phyloP scores from a whole-genome alignment of 2,888 invertebrate genomes.

The Acleris sparsana region DNA sequence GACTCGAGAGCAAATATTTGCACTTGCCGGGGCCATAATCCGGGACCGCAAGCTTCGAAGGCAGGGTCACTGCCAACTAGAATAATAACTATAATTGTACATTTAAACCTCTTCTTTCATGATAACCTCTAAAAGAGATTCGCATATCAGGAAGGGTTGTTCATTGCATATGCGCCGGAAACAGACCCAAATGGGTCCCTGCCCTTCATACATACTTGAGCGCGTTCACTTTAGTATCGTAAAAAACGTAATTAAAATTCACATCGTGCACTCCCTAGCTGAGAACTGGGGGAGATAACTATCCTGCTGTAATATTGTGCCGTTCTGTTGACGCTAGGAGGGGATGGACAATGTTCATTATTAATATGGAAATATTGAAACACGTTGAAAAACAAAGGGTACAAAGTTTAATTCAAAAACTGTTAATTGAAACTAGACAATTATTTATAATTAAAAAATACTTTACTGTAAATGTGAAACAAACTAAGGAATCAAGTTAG shows the following conservation, averaged over 20 bases:
- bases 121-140: slow-evolving; percentile 24
- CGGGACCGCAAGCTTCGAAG: no score
- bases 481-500: no score
- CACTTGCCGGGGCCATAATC: no score
- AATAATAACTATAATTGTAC: no score
- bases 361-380: neutral
- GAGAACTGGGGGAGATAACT: slow-evolving; percentile 62
- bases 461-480: no score
- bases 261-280: slow-evolving; percentile 62
- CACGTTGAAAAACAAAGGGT: no score
- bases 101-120: no score
- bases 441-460: no score
- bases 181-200: slow-evolving; percentile 62
- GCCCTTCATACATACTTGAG: slow-evolving; percentile 74
- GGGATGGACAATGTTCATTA: neutral
- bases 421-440: no score
- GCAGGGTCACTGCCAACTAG: no score
- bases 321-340: neutral
- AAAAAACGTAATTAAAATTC: slow-evolving; percentile 81
- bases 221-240: slow-evolving; percentile 70
- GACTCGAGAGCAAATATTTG: no score
- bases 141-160: slow-evolving; percentile 58
- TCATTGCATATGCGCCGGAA: slow-evolving; percentile 72
- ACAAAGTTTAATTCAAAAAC: no score
- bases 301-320: slow-evolving; percentile 54